These are phyloP conservation scores for Galbula dea DNA, from an alignment of 2,113 vertebrate genomes.

Conservation along the genomic window DNA sequence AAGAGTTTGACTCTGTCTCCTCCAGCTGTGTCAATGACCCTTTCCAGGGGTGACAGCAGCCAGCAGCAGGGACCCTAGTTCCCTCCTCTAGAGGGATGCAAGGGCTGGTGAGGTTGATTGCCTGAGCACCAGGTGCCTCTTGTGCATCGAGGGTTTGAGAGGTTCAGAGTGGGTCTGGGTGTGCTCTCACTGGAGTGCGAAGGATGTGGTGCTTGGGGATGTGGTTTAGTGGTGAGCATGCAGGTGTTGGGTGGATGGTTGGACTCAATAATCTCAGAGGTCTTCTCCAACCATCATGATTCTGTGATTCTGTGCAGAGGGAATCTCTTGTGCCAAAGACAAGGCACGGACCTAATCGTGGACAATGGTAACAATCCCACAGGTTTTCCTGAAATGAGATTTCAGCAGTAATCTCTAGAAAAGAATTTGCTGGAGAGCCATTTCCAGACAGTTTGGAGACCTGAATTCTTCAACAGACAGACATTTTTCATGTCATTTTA, in stretches of 20 bases:
- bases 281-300: too few relatives aligned
- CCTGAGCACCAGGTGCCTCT: not conserved
- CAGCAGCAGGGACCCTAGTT: not conserved
- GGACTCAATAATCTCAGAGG: too few relatives aligned
- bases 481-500: not conserved
- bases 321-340: not conserved
- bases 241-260: too few relatives aligned
- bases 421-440: not conserved
- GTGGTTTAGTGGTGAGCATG: too few relatives aligned
- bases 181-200: not conserved
- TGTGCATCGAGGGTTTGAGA: rapidly evolving
- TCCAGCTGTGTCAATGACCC: not conserved
- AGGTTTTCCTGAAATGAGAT: not conserved
- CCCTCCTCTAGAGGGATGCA: not conserved
- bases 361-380: not conserved
- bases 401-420: not conserved
- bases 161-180: not conserved
- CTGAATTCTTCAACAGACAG: not conserved
- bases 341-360: not conserved
- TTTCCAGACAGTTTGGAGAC: not conserved
- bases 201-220: too few relatives aligned
- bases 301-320: too few relatives aligned
- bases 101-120: rapidly evolving
- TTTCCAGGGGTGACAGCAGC: not conserved
- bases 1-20: not conserved